A percentile compares a stretch with the other conserved stretches of the same genome.
Conservation (phyloP, 2,797 vertebrate genomes). For the Huso huso region DNA sequence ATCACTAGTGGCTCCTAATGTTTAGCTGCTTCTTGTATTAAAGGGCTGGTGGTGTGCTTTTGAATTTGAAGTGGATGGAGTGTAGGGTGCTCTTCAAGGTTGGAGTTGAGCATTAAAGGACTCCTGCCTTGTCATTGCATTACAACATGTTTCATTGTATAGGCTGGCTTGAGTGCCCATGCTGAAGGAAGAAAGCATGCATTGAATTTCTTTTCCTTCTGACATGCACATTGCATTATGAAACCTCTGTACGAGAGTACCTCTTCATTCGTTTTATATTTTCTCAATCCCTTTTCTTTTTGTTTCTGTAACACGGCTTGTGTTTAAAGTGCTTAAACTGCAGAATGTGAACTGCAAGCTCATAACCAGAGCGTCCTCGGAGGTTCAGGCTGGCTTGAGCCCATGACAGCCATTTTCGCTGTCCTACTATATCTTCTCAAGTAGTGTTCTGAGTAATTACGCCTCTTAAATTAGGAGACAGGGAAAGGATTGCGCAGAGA, state of each 20-base stretch:
- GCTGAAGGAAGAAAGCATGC: no score
- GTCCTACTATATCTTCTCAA: conserved; percentile 23
- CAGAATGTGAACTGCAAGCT: conserved; percentile 1
- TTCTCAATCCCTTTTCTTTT: not conserved
- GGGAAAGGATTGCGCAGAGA: conserved; percentile 47
- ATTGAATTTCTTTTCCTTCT: no score
- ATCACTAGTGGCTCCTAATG: no score
- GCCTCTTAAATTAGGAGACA: not conserved
- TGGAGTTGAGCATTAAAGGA: no score
- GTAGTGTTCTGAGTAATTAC: conserved; percentile 22
- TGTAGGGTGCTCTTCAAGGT: no score
- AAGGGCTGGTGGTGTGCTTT: no score
- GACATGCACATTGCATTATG: not conserved
- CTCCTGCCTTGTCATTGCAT: no score
- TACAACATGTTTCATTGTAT: no score
- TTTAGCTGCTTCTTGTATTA: no score
- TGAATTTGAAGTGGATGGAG: no score
- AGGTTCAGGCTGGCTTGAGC: conserved; percentile 4
- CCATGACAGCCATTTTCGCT: not conserved
- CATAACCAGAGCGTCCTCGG: not conserved
- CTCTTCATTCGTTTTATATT: conserved; percentile 4
- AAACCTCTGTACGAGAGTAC: not conserved
- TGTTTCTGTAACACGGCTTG: no score
- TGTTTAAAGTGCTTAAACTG: not conserved
- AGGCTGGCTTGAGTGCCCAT: no score